Conservation (phyloP, 2,113 vertebrate genomes). For the Ptyas mucosa region DNA sequence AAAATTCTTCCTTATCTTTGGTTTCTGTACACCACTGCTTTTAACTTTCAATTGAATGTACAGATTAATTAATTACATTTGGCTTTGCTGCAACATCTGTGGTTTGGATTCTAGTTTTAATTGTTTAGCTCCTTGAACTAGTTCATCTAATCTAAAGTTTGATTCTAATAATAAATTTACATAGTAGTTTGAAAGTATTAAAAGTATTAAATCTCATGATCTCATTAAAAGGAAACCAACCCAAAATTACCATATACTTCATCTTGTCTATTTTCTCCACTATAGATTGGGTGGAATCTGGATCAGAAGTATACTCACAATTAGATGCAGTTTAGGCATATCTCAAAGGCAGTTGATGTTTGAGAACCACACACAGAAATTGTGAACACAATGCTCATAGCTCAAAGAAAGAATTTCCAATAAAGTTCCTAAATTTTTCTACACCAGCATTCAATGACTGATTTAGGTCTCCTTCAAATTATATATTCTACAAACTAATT, state of each 20-base stretch:
- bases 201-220: not conserved
- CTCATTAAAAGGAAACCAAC: not conserved
- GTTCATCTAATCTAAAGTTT: not conserved
- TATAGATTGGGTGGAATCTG: not conserved
- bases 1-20: slow-evolving; percentile 20
- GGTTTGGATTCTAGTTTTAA: not conserved
- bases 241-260: not conserved
- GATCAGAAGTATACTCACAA: not conserved
- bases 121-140: not conserved
- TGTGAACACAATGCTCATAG: not conserved
- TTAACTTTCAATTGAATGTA: fast-evolving
- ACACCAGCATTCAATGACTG: not conserved
- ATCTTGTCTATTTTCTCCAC: not conserved
- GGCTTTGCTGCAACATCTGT: not conserved
- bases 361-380: not conserved
- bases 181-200: not conserved
- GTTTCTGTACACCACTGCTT: slow-evolving; percentile 23
- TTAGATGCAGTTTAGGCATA: not conserved
- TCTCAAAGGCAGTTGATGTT: not conserved
- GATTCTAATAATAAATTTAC: not conserved
- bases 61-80: not conserved
- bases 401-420: not conserved
- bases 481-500: not conserved
- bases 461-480: not conserved
- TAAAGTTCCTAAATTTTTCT: not conserved